A percentile compares a stretch with the other conserved stretches of the same genome.
Evolutionary conservation across 2,888 invertebrate genomes (phyloP).

Genomic region (Plebejus argus): DNA sequence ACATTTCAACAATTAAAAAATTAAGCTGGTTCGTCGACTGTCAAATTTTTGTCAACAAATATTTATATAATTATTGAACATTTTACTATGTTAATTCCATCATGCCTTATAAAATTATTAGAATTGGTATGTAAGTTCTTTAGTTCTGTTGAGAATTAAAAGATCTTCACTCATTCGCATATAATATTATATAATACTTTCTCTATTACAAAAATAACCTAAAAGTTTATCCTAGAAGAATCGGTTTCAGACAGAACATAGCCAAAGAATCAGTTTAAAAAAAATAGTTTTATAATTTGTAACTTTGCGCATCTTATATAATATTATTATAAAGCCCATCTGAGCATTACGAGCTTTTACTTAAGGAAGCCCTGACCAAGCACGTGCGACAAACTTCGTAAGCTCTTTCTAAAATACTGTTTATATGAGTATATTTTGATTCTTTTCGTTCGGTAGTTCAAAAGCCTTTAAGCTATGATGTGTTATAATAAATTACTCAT

Average conservation of each 20-base stretch:
- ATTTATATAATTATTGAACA: slow-evolving; percentile 28
- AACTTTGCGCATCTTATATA: too few species aligned
- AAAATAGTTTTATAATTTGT: too few species aligned
- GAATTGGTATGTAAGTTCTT: slow-evolving; percentile 63
- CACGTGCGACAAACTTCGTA: neutral
- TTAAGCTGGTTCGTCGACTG: neutral
- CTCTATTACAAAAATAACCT: too few species aligned
- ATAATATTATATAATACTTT: too few species aligned
- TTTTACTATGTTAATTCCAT: slow-evolving; percentile 69
- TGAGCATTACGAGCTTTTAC: neutral
- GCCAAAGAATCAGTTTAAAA: too few species aligned
- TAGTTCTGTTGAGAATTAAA: neutral
- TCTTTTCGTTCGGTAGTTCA: too few species aligned
- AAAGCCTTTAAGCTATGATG: too few species aligned
- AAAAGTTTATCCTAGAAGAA: too few species aligned
- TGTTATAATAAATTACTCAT: too few species aligned
- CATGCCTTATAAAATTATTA: slow-evolving; percentile 69
- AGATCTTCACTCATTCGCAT: too few species aligned
- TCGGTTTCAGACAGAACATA: too few species aligned
- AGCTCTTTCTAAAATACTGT: neutral
- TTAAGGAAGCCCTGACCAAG: neutral
- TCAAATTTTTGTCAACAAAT: slow-evolving; percentile 29
- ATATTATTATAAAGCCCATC: too few species aligned
- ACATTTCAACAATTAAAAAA: neutral
- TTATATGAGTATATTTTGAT: neutral